Conservation (phyloP, 2,888 invertebrate genomes). For the Druceiella hillmani region DNA sequence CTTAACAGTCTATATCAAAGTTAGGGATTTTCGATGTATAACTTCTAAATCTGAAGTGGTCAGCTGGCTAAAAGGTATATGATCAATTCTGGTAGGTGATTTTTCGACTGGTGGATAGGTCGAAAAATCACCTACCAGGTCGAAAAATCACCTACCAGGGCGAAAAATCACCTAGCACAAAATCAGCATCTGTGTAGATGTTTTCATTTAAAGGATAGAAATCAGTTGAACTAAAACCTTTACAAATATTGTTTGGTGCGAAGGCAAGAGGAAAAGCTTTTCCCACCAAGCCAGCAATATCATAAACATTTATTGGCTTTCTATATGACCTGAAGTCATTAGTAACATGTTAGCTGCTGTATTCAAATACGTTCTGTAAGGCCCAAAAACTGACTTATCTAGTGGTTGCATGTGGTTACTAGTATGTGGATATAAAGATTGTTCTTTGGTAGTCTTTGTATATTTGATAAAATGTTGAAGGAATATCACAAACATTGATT, state of each 20-base stretch:
- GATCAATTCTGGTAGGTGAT: slow-evolving; percentile 12
- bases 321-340: slow-evolving; percentile 20
- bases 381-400: slow-evolving; percentile 26
- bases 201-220: slow-evolving; percentile 19
- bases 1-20: slow-evolving; percentile 9
- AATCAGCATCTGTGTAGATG: slow-evolving; percentile 16
- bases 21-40: slow-evolving; percentile 8
- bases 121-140: too few relatives aligned
- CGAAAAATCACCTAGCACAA: too few relatives aligned
- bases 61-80: slow-evolving; percentile 8
- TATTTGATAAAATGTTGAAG: slow-evolving; percentile 27
- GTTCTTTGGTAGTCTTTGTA: slow-evolving; percentile 24
- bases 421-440: slow-evolving; percentile 29
- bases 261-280: slow-evolving; percentile 18
- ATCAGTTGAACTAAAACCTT: slow-evolving; percentile 16
- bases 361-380: slow-evolving; percentile 22
- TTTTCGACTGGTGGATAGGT: slow-evolving; percentile 12
- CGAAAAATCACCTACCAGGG: too few relatives aligned
- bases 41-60: slow-evolving; percentile 9
- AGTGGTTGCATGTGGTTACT: slow-evolving; percentile 28
- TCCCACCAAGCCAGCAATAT: slow-evolving; percentile 25
- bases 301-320: slow-evolving; percentile 29
- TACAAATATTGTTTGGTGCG: slow-evolving; percentile 18
- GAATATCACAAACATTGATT: slow-evolving; percentile 19
- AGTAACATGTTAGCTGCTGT: slow-evolving; percentile 19